Conservation (phyloP, 2,888 invertebrate species). For the Diarsia rubi region DNA sequence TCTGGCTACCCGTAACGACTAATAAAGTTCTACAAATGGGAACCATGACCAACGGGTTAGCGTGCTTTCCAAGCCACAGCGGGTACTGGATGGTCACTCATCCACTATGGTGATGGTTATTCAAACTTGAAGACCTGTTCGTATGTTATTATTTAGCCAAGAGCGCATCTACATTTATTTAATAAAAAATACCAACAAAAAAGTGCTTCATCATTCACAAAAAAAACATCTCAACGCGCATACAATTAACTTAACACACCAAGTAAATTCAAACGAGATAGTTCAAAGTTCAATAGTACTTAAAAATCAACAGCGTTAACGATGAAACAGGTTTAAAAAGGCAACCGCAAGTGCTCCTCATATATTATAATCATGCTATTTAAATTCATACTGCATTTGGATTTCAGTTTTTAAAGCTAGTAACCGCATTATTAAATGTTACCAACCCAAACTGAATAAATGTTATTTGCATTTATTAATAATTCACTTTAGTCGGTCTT, state of each 20-base stretch:
- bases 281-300: conserved; percentile 16
- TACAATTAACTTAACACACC: background rate
- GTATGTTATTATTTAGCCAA: background rate
- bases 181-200: background rate
- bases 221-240: background rate
- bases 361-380: conserved; percentile 21
- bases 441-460: conserved; percentile 4
- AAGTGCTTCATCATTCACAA: background rate
- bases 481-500: conserved; percentile 17
- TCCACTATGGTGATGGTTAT: background rate
- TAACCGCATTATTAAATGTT: conserved; percentile 21
- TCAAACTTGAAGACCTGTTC: background rate
- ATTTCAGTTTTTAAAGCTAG: conserved; percentile 40
- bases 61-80: background rate
- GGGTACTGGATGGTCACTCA: background rate
- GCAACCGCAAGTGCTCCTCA: background rate
- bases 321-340: conserved; percentile 18
- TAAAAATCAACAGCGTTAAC: conserved; percentile 21
- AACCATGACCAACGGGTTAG: background rate
- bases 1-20: background rate
- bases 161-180: background rate
- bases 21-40: background rate
- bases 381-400: conserved; percentile 27
- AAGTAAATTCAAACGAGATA: conserved; percentile 11
- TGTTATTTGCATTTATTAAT: conserved; percentile 28